Evolutionary conservation across 2,888 invertebrate genomes (phyloP).

Genomic region (Limnephilus marmoratus): DNA sequence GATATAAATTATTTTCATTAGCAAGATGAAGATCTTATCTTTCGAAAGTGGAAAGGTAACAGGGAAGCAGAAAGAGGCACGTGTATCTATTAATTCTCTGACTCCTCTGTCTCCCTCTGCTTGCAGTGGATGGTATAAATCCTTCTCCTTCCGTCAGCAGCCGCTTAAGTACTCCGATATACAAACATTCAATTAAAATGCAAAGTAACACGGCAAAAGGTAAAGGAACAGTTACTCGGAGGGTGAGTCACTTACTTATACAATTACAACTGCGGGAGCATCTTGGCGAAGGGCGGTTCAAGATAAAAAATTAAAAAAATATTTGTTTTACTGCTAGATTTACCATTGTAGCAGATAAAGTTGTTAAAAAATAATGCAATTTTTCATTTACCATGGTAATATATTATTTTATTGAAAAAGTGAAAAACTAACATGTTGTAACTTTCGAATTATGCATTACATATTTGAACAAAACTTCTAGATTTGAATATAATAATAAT

Average conservation of each 20-base stretch:
- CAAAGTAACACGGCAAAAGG: conserved; percentile 67
- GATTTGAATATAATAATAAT: no score
- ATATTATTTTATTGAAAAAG: no score
- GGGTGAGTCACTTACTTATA: conserved; percentile 64
- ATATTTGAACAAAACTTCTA: no score
- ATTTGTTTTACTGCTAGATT: no score
- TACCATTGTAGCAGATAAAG: no score
- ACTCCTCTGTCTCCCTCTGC: conserved; percentile 45
- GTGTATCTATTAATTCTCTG: conserved; percentile 61
- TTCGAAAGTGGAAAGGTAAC: conserved; percentile 19
- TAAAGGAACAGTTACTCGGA: conserved; percentile 63
- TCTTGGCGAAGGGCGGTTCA: conserved; percentile 7
- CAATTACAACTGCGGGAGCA: conserved; percentile 61
- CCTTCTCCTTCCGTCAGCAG: conserved; percentile 37
- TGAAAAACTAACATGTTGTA: no score
- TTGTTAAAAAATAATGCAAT: no score
- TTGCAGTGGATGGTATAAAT: conserved; percentile 13
- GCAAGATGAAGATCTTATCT: conserved; percentile 46
- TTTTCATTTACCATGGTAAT: no score
- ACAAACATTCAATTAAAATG: conserved; percentile 67
- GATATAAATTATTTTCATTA: conserved; percentile 36
- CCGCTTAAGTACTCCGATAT: conserved; percentile 62
- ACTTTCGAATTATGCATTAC: no score
- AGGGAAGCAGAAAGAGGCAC: conserved; percentile 56
- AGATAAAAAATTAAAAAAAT: neutral